Base-by-base conservation (phyloP, 2,888 invertebrate species). In the Leptopilina drosophilae region DNA sequence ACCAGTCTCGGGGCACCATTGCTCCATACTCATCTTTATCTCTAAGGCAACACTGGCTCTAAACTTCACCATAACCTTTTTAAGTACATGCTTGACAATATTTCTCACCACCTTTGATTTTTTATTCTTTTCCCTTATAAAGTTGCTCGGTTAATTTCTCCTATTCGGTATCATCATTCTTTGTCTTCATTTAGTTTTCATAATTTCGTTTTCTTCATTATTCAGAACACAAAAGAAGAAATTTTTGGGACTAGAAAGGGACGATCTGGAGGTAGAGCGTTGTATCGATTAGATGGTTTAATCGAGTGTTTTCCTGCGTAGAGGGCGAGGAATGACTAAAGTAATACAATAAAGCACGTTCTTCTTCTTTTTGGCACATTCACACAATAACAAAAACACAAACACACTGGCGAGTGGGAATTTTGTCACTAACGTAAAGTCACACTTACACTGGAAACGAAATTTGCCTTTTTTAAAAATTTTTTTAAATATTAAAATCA, bases 1-100 rank as follows among this genome's bases (percentile, higher is more conserved):
- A 73, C 73, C 73, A 73, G 73, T 73, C 73, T 56, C 53, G 56
- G 56, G 73, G 73, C 56, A 73, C 73, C 73, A 73, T 73, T 56
- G 73, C 73, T 73, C 73, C 73, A 73, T 56, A 26, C 26, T 56
- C 56, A 26, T 73, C 5, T 73, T 14, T 14, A 73, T 53, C 53
- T 73, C 56, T 33, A 73, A 73, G 73, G 49, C 73, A 73, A 73
- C 33, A 73, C 73, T 73, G 73, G 20, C 33, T 14, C 40, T 26
- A 56, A 26, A 49, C 26, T 53, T 49, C 49, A 73, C 14, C 56
- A 73, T 73, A 33, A 56, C 73, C 26, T 69, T 46, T 20, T 69
- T 14, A 49, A 26, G 53, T 53, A 69, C 69, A 69, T 69, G 53
- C 14, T 20, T 73, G 33, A 20, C 33, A 33, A 56, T 49, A 56